Base-by-base conservation (phyloP, 2,113 vertebrate genomes). In the Calyptomena viridis region DNA sequence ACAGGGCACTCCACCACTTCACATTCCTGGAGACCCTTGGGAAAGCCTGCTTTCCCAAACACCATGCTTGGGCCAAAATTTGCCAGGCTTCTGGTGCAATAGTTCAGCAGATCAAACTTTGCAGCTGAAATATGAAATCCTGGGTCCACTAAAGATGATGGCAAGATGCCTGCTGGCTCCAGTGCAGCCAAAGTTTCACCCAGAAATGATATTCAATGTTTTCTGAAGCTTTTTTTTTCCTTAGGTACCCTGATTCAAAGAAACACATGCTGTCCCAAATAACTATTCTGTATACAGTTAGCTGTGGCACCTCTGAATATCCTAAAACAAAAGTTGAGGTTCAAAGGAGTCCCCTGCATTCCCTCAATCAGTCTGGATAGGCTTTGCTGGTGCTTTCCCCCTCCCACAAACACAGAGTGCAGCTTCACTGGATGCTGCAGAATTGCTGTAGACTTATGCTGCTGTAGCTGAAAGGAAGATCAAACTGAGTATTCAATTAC, bases 401-500 rank as follows among this genome's bases (percentile, higher is more conserved):
- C 63, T 55, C 68, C 25, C 42, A 59, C 63, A 77, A 42, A 39
- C 23, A 50, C 68, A 92, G 44, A 1, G 0, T 42, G 47, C 17
- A 87, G 39, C 68, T 80, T 63, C 56, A 42, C 55, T 63, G 83
- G 55, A 4, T 77, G 64, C 56, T 67, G 7, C 50, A 81, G 64
- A 86, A 71, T 23, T 53, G 33, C 66, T 84, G 47, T 14, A 84
- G 77, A 64, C 50, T 90, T 74, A 60, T 37, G 64, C 17, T 84
- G 73, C 20, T 50, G 11, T 16, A 53, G 83, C 76, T 90, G 85
- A 92, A 81, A 87, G 83, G 59, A 84, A 90, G 86, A 90, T 92
- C 89, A 94, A 93, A 81, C 35, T 44, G 76, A 84, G 46, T 50
- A 75, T 84, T 87, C 80, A 68, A 64, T 96, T 95, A 86, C 55